Evolutionary conservation across 23 tunicate genomes (phyloP).

Genomic region (Pegea sp.): DNA sequence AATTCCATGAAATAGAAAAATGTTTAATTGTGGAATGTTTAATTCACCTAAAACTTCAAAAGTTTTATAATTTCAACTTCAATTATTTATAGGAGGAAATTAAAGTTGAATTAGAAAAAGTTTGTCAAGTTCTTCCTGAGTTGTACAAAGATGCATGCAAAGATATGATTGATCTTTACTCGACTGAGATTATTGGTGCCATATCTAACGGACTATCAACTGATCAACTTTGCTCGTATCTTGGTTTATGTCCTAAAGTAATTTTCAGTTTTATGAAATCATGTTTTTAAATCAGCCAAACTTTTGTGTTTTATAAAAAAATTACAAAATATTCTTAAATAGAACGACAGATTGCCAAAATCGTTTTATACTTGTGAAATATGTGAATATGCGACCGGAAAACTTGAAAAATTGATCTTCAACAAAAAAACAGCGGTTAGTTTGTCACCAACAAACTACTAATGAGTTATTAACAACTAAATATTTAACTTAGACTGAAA

Average conservation of each 20-base stretch:
- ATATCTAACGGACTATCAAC: neutral
- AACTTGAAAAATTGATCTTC: neutral
- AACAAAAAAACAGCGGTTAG: neutral
- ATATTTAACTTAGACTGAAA: too few relatives aligned
- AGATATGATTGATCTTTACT: neutral
- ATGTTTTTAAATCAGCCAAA: too few relatives aligned
- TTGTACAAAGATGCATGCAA: neutral
- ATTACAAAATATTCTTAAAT: too few relatives aligned
- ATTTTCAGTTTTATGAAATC: too few relatives aligned
- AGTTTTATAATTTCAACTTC: too few relatives aligned
- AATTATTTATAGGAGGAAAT: neutral
- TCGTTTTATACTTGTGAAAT: neutral
- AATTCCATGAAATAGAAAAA: too few relatives aligned
- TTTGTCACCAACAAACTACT: too few relatives aligned
- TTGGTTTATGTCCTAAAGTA: neutral
- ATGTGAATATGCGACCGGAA: neutral
- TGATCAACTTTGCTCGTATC: neutral
- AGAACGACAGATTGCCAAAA: neutral
- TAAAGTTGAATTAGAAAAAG: neutral
- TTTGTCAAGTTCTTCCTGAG: neutral
- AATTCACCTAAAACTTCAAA: too few relatives aligned
- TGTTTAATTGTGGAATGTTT: too few relatives aligned
- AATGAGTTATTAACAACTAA: too few relatives aligned
- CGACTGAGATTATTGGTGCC: neutral
- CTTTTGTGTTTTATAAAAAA: too few relatives aligned